These are phyloP conservation scores for Strigops habroptila DNA, from an alignment of 2,113 vertebrate genomes.

Conservation along the genomic window DNA sequence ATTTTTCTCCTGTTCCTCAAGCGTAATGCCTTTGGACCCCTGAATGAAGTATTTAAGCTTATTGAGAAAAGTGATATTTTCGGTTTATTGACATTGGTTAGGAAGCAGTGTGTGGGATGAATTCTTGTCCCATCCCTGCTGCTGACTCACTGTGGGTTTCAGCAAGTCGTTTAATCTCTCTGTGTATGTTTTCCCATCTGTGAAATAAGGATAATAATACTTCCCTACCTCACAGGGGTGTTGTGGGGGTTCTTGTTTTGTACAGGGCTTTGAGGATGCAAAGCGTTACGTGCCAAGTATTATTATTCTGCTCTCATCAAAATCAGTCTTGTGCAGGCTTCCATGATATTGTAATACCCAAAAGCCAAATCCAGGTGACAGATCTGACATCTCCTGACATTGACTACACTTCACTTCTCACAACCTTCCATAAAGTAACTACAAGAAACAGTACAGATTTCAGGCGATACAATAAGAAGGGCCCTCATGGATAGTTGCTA, in stretches of 20 bases:
- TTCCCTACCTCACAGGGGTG: constrained; percentile 65
- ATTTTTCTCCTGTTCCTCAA: constrained; percentile 75
- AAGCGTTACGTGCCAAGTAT: constrained; percentile 23
- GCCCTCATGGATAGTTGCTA: not conserved
- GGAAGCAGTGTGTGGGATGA: not conserved
- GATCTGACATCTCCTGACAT: not conserved
- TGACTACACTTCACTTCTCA: not conserved
- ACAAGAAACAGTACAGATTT: not conserved
- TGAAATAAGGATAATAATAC: constrained; percentile 56
- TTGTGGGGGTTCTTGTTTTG: constrained; percentile 58
- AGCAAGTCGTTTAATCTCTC: constrained; percentile 30
- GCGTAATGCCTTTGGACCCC: constrained; percentile 72
- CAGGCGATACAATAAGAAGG: not conserved
- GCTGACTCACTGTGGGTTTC: constrained; percentile 26
- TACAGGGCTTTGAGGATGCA: constrained; percentile 45
- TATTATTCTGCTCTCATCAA: constrained; percentile 50
- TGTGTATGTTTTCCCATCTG: constrained; percentile 22
- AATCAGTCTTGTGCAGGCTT: not conserved
- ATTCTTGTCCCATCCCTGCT: not conserved
- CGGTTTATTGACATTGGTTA: constrained; percentile 78
- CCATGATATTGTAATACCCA: not conserved
- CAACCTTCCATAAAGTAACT: constrained; percentile 11
- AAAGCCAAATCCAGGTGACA: constrained; percentile 20
- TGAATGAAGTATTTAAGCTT: constrained; percentile 70
- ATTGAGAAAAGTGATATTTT: constrained; percentile 68